Evolutionary conservation across 2,888 invertebrate genomes (phyloP), one percentile per base, ranked within the genome.

Genomic region (Drosophila nigritarsus): DNA sequence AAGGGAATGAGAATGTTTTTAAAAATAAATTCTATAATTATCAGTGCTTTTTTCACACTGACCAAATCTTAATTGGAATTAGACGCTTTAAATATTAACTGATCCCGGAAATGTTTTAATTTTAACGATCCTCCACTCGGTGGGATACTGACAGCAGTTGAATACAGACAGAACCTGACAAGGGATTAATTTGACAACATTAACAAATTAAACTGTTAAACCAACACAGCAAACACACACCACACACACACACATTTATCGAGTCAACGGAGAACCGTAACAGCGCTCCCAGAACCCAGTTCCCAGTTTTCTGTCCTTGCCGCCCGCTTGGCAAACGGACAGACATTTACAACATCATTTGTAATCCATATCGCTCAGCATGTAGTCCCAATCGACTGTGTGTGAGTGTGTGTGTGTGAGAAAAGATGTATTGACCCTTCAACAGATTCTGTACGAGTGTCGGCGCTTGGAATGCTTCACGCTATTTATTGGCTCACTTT

Each of bases 201-300:
- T 90, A 91, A 89, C 91, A 91, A 91, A 92, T 91, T 91, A 91
- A 91, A 91, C 90, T 91, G 90, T 90, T 90, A 82, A 91, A 84
- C 66, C 69, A 59, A 78, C 80, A 80, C 66, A 78, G 40, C 62
- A 56, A 54, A 62, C 53, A 50, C 45, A 60, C 61, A 50, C 60
- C 59, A 60, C 53, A 59, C 42, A 59, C 60, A 51, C 32, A 53
- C 51, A 36, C 61, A 77, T 66, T 66, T 66, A 36, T 54, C 67
- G 65, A 66, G 18, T 73, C 61, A 75, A 63, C 64, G 67, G 77
- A 73, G 73, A 67, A 59, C 50, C 70, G 63, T 73, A 80, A 67
- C 60, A 80, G 63, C 75, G 77, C 59, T 51, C 51, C 34, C 49
- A 51, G 38, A 24, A 45, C 45, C 6, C 38, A 38, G 18, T 38